Base-by-base conservation (phyloP, 2,888 invertebrate genomes). In the Coecobrya sp. region DNA sequence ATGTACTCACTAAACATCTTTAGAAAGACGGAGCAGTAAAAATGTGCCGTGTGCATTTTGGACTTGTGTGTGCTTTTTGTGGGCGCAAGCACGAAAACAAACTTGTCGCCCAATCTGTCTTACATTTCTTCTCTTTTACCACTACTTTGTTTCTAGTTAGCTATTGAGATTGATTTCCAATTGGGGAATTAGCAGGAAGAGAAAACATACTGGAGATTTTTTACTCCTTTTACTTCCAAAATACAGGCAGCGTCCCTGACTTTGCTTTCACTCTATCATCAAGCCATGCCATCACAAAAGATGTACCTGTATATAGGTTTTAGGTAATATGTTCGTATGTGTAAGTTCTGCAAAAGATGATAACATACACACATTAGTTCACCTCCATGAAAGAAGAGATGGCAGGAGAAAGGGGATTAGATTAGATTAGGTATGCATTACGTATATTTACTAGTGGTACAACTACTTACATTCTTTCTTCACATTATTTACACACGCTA, bases 121-220 rank as follows among this genome's bases (percentile, higher is more conserved):
- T 73, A 30, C 19, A 86, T 86, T 86, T 68, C 36, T 59, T 52
- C 82, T 55, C 81, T 55, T 30, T 30, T 10, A 52, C 76, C 27
- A 55, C 27, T 73, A 73, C 22, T 81, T 79, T 49, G 45, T 30
- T 79, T 0, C 62, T 79, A 79, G 79, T 52, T 79, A 52, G 30
- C 86, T 91, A 91, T 91, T 91, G 91, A 91, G 91, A 91, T 91
- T 91, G 91, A 91, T 91, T 91, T 91, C 91, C 91, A 87, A 91
- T 91, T 87, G 91, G 91, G 91, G 91, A 91, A 91, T 91, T 91
- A 87, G 86, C 49, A 55, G 81, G 49, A 49, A 70, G 42, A 42
- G 59, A 59, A 65, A 73, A 73, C 27, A 27, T 4, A 27, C 13
- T 49, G 13, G 13, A 30, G 36, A 16, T 11, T 27, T 16, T 22